These are phyloP conservation scores for Cantharis rufa DNA, from an alignment of 2,888 invertebrate genomes.

Conservation along the genomic window DNA sequence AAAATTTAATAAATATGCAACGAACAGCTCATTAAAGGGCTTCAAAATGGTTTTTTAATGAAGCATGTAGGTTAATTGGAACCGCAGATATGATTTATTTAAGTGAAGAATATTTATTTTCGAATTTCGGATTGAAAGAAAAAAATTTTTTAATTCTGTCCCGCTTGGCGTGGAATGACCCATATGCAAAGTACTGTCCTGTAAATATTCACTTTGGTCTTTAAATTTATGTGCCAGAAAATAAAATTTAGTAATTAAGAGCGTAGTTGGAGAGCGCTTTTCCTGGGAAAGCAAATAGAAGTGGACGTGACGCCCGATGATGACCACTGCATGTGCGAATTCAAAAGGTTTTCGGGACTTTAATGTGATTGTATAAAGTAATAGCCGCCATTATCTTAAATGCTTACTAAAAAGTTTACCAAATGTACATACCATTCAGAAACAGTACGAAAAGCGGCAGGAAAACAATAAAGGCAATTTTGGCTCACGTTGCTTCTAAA, in stretches of 20 bases:
- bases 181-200: neutral
- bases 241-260: neutral
- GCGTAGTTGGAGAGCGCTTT: neutral
- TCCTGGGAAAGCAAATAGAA: conserved; percentile 13
- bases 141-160: too few species aligned
- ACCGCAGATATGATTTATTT: too few species aligned
- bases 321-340: conserved; percentile 19
- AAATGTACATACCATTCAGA: conserved; percentile 8
- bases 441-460: neutral
- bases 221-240: neutral
- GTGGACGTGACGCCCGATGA: conserved; percentile 16
- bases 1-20: too few species aligned
- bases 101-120: too few species aligned
- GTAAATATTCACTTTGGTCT: neutral
- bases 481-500: conserved; percentile 2
- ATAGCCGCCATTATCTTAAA: conserved; percentile 27
- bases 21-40: too few species aligned
- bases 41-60: too few species aligned
- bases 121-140: too few species aligned
- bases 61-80: too few species aligned
- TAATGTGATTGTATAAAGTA: conserved; percentile 28
- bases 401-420: conserved; percentile 21
- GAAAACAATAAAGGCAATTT: neutral
- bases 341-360: conserved; percentile 8
- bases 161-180: too few species aligned